Conservation (phyloP, 2,113 vertebrate genomes). For the Typhlomys cinereus region DNA sequence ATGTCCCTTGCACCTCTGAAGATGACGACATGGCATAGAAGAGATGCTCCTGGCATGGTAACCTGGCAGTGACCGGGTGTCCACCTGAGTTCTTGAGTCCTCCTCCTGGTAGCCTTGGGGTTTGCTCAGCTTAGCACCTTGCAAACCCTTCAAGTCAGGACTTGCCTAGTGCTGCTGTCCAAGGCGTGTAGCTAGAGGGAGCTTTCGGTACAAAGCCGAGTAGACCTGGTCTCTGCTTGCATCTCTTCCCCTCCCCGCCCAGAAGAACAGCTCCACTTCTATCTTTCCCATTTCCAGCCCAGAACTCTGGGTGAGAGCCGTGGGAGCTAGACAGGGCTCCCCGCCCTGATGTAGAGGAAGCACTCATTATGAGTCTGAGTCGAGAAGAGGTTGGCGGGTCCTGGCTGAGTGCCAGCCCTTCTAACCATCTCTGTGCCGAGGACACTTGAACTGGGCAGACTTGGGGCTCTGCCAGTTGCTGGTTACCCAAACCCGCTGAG, state of each 20-base stretch:
- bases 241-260: neutral
- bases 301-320: neutral
- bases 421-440: accelerated
- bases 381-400: accelerated
- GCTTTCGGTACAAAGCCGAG: accelerated
- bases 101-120: neutral
- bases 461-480: neutral
- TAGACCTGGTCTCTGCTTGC: neutral
- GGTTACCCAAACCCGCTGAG: neutral
- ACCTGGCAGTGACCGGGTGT: neutral
- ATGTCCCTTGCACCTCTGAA: neutral
- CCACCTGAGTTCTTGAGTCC: neutral
- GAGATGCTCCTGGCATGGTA: too few relatives aligned
- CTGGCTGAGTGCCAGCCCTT: neutral
- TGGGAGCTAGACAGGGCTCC: too few relatives aligned
- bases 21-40: neutral
- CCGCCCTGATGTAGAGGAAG: neutral
- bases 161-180: neutral
- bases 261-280: accelerated
- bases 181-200: neutral
- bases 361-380: accelerated
- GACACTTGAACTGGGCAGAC: neutral
- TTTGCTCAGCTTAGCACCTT: neutral
- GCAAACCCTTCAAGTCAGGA: neutral
- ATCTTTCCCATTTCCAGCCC: accelerated